phyloP scores from a whole-genome alignment of 2,113 vertebrate genomes.

The Sander lucioperca region DNA sequence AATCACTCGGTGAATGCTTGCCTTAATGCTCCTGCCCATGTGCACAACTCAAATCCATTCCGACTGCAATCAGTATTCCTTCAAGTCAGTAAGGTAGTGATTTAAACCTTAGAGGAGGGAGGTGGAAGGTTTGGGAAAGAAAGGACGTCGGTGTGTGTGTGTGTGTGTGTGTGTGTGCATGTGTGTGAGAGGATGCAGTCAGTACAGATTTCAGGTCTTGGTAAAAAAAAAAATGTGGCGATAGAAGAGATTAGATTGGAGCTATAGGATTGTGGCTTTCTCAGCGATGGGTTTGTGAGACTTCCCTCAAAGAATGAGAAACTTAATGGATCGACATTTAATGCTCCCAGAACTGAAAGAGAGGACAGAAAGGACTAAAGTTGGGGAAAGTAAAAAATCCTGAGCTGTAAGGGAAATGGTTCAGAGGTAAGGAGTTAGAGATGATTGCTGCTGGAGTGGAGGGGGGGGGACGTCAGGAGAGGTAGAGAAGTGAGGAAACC shows the following conservation, averaged over 20 bases:
- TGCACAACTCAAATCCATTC: slow-evolving; percentile 55
- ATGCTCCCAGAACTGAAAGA: slow-evolving; percentile 36
- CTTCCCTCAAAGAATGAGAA: slow-evolving; percentile 65
- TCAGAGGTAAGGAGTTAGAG: slow-evolving; percentile 28
- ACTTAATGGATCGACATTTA: slow-evolving; percentile 58
- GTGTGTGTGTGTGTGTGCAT: no score
- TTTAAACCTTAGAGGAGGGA: slow-evolving; percentile 58
- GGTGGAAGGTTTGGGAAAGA: slow-evolving; percentile 36
- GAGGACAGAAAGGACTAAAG: slow-evolving; percentile 11
- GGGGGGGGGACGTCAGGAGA: slow-evolving; percentile 19
- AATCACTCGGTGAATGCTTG: slow-evolving; percentile 44
- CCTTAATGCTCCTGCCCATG: slow-evolving; percentile 49
- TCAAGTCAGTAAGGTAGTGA: slow-evolving; percentile 62
- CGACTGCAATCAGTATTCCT: slow-evolving; percentile 67
- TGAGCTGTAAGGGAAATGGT: slow-evolving; percentile 44
- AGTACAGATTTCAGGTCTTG: slow-evolving; percentile 51
- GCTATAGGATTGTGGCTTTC: slow-evolving; percentile 52
- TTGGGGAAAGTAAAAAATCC: slow-evolving; percentile 45
- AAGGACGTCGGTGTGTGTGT: slow-evolving; percentile 23
- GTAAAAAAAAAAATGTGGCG: slow-evolving; percentile 2
- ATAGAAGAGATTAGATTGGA: slow-evolving; percentile 65
- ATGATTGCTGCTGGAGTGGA: slow-evolving; percentile 42
- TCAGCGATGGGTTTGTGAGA: slow-evolving; percentile 47
- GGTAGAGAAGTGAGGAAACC: slow-evolving; percentile 37
- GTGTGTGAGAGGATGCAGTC: slow-evolving; percentile 45